phyloP scores from a whole-genome alignment of 2,113 vertebrate genomes.

The Campylomormyrus tamandua region DNA sequence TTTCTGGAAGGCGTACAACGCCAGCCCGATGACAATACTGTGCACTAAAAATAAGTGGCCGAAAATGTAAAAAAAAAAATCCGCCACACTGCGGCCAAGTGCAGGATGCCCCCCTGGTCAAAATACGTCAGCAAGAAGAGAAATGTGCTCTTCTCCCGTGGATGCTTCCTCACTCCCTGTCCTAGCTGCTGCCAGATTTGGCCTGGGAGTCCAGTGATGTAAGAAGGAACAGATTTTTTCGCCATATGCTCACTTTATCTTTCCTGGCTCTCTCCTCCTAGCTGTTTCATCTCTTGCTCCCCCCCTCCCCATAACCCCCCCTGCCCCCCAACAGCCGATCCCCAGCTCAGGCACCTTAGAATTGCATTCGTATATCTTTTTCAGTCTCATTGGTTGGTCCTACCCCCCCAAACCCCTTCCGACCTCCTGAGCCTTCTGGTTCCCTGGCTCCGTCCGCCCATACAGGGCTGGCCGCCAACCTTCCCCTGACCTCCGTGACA shows the following conservation, averaged over 20 bases:
- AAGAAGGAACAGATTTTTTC: slow-evolving; percentile 38
- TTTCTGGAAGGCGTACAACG: background rate
- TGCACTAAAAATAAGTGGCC: slow-evolving; percentile 22
- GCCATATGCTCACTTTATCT: slow-evolving; percentile 36
- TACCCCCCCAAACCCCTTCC: background rate
- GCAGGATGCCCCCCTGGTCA: slow-evolving; percentile 9
- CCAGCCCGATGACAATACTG: slow-evolving; percentile 13
- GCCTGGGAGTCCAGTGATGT: slow-evolving; percentile 29
- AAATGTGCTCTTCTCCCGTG: slow-evolving; percentile 8
- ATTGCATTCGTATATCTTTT: background rate
- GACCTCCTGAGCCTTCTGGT: background rate
- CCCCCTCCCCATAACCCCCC: background rate
- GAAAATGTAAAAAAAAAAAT: slow-evolving; percentile 1
- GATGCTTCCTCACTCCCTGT: slow-evolving; percentile 7
- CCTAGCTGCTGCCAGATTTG: slow-evolving; percentile 19
- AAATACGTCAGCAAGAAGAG: slow-evolving; percentile 27
- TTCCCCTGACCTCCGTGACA: background rate
- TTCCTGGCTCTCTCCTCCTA: slow-evolving; percentile 23
- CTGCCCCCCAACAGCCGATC: background rate
- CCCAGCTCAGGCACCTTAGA: background rate
- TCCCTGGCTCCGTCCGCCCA: background rate
- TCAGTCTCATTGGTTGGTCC: background rate
- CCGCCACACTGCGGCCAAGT: background rate
- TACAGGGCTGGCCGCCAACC: background rate
- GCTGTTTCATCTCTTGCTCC: slow-evolving; percentile 7